phyloP scores from a whole-genome alignment of 2,797 vertebrate genomes.

The Onychomys torridus region DNA sequence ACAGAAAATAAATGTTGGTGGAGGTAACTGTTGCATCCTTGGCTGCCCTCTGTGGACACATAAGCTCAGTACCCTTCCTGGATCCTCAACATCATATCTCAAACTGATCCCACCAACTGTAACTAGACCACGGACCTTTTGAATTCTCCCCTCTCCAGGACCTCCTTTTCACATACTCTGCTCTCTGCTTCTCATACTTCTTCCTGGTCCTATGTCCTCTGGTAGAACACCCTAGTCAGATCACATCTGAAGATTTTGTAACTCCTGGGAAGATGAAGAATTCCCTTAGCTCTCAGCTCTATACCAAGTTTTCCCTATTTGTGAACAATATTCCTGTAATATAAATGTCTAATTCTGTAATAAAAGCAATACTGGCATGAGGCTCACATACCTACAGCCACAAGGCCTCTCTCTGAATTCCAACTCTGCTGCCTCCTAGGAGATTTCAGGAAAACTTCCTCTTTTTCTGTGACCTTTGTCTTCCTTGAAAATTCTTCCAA shows the following conservation, averaged over 20 bases:
- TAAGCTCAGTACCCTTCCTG: neutral
- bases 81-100: neutral
- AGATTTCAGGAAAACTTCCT: neutral
- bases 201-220: fast-evolving
- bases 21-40: neutral
- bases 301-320: neutral
- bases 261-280: neutral
- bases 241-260: neutral
- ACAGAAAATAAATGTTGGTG: neutral
- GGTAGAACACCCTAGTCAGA: neutral
- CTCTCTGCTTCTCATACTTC: neutral
- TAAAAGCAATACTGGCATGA: neutral
- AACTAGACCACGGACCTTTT: neutral
- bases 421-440: neutral
- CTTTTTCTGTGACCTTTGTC: neutral
- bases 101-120: neutral
- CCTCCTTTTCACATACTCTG: fast-evolving
- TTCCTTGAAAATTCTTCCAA: constrained; percentile 1
- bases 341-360: neutral
- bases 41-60: neutral
- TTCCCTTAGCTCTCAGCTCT: neutral
- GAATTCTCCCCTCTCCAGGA: neutral
- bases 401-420: neutral
- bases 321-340: neutral
- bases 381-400: neutral